Evolutionary conservation across 37 sponge, comb jelly and placozoan genomes (phyloP).

Genomic region (Ephydatia muelleri): DNA sequence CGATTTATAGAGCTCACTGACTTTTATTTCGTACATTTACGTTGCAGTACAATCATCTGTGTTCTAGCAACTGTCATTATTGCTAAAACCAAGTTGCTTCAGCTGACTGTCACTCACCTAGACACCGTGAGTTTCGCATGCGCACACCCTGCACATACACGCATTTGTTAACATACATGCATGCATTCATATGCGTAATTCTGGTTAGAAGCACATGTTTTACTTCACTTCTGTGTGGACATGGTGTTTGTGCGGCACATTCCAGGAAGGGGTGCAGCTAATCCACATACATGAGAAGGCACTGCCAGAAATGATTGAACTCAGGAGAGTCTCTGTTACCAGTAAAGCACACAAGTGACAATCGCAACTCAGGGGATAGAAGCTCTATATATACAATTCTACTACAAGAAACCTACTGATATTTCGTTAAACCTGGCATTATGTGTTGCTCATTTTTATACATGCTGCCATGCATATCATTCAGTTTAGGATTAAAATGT

Average conservation of each 20-base stretch:
- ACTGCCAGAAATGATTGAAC: background rate
- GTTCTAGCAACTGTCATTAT: background rate
- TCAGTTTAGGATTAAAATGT: no score
- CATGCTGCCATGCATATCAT: no score
- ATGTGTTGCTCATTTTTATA: no score
- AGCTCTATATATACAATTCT: no score
- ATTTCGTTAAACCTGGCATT: no score
- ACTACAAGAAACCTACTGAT: no score
- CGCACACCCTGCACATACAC: background rate
- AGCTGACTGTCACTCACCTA: background rate
- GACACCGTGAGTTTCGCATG: background rate
- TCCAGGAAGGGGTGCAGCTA: background rate
- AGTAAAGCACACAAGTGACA: background rate
- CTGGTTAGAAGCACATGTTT: no score
- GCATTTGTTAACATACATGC: conserved; percentile 27
- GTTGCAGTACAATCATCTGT: background rate
- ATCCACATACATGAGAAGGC: background rate
- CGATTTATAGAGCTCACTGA: no score
- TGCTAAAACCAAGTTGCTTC: background rate
- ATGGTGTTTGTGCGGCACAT: background rate
- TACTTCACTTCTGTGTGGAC: background rate
- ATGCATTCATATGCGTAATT: conserved; percentile 6
- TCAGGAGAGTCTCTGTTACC: background rate
- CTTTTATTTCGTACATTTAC: no score
- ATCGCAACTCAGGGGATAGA: no score